A percentile compares a stretch with the other conserved stretches of the same genome.
These are phyloP conservation scores for Lanius ludovicianus DNA, from an alignment of 2,113 vertebrate genomes.

Conservation along the genomic window DNA sequence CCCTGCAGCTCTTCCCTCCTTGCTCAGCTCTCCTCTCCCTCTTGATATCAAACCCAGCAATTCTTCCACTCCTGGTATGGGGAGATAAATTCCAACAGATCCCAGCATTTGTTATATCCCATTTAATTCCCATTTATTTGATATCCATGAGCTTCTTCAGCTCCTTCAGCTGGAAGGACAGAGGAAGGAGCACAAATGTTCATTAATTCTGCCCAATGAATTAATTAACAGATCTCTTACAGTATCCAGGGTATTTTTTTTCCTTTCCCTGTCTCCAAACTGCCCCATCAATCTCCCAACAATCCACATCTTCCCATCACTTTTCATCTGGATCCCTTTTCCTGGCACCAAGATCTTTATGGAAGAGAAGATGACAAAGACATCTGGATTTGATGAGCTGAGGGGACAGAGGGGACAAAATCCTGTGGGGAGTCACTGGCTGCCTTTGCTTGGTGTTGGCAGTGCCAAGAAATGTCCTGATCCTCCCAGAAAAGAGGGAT, in stretches of 20 bases:
- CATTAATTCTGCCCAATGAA: not conserved
- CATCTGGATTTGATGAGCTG: not conserved
- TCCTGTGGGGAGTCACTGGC: not conserved
- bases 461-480: not conserved
- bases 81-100: constrained; percentile 50
- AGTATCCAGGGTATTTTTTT: not conserved
- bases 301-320: not conserved
- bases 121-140: constrained; percentile 75
- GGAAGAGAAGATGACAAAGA: not conserved
- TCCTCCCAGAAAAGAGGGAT: not conserved
- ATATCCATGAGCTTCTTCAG: constrained; percentile 68
- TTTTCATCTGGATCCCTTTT: not conserved
- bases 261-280: not conserved
- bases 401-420: not conserved
- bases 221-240: not conserved
- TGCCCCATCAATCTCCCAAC: not conserved
- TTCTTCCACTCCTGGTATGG: not conserved
- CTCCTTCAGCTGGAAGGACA: constrained; percentile 77
- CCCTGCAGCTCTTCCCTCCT: not conserved
- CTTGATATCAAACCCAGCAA: not conserved
- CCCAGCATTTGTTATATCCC: constrained; percentile 75
- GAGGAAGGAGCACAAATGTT: constrained; percentile 74
- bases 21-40: not conserved
- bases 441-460: not conserved
- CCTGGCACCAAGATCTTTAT: not conserved